Evolutionary conservation across 1,140 invertebrate species (phyloP).

Genomic region (Lethocerus indicus): DNA sequence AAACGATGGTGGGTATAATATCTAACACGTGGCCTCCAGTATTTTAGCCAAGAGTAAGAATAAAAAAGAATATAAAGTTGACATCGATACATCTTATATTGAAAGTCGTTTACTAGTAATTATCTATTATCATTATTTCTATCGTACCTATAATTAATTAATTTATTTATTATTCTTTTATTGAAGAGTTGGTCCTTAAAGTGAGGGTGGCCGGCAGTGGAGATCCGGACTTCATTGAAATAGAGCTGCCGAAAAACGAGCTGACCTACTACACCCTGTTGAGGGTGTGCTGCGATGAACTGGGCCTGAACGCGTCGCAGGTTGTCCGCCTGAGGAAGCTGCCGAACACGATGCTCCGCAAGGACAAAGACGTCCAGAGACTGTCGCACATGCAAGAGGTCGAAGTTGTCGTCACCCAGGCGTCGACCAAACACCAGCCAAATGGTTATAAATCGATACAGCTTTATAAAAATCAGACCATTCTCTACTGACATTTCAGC

Average conservation of each 20-base stretch:
- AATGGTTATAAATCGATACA: conserved; percentile 23
- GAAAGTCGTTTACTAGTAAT: too few species aligned
- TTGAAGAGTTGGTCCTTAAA: conserved; percentile 49
- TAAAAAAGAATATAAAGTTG: too few species aligned
- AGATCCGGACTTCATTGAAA: conserved; percentile 52
- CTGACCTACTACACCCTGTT: conserved; percentile 39
- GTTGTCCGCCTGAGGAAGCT: conserved; percentile 29
- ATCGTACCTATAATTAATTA: too few species aligned
- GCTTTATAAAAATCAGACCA: conserved; percentile 23
- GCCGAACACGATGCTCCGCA: conserved; percentile 48
- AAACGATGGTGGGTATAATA: too few species aligned
- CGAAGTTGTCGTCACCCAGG: conserved; percentile 37
- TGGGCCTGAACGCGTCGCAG: conserved; percentile 35
- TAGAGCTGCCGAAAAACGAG: conserved; percentile 37
- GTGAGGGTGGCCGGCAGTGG: conserved; percentile 38
- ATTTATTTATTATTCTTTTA: conserved; percentile 18
- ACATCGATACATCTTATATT: too few species aligned
- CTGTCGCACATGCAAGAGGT: conserved; percentile 46
- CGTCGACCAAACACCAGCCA: conserved; percentile 11
- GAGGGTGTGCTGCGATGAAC: conserved; percentile 42
- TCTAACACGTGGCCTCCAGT: too few species aligned
- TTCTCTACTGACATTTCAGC: conserved; percentile 23
- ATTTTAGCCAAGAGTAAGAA: too few species aligned
- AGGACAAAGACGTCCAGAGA: conserved; percentile 50
- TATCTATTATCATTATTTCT: too few species aligned